These are phyloP conservation scores for Hipposideros armiger DNA, from an alignment of 2,113 vertebrate species.

Conservation along the genomic window DNA sequence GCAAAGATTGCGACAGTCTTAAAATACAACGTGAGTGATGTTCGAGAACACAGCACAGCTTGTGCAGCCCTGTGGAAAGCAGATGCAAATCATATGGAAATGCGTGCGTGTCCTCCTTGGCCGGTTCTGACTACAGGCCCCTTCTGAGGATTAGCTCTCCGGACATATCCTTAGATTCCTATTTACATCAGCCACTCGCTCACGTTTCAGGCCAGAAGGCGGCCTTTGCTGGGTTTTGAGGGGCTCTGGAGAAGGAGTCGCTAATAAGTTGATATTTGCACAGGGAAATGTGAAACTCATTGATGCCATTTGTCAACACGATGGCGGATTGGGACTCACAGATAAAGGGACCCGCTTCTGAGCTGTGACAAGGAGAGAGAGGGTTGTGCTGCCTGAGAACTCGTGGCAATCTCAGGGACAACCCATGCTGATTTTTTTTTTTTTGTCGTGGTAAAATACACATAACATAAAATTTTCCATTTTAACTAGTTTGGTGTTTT, in stretches of 20 bases:
- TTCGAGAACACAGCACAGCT: constrained; percentile 73
- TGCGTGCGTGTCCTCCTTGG: background rate
- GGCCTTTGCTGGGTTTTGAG: background rate
- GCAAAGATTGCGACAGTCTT: constrained; percentile 72
- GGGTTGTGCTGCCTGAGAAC: background rate
- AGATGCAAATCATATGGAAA: constrained; percentile 80
- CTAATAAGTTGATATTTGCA: background rate
- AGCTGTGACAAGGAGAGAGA: background rate
- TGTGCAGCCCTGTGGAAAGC: constrained; percentile 71
- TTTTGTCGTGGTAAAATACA: background rate
- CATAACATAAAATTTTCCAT: background rate
- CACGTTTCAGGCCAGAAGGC: background rate
- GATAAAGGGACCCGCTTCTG: background rate
- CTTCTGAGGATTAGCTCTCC: background rate
- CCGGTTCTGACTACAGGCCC: constrained; percentile 13
- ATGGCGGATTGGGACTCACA: background rate
- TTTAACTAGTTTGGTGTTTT: background rate
- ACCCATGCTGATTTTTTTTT: background rate
- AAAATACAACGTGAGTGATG: constrained; percentile 71
- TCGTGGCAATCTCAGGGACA: background rate
- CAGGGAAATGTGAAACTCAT: background rate
- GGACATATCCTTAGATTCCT: background rate
- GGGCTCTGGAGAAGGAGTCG: background rate
- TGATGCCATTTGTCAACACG: background rate
- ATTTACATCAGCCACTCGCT: background rate